Conservation (phyloP, 2,113 vertebrate genomes). For the Archilochus colubris region DNA sequence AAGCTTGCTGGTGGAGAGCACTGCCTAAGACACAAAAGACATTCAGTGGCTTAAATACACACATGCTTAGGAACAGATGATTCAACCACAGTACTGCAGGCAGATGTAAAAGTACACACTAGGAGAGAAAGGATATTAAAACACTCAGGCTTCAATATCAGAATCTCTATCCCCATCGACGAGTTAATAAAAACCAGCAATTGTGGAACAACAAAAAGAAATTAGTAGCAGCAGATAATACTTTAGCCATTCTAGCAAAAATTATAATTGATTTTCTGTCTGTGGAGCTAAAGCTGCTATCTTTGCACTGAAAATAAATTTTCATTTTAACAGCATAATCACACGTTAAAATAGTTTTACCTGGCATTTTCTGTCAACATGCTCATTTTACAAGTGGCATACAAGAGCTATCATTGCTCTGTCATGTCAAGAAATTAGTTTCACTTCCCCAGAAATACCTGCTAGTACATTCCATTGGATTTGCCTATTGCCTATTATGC, state of each 20-base stretch:
- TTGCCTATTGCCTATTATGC: background rate
- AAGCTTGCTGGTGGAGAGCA: background rate
- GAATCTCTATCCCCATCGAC: background rate
- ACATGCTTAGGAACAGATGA: background rate
- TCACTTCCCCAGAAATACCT: background rate
- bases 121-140: background rate
- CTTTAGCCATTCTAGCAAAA: conserved; percentile 55
- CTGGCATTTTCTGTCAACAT: conserved; percentile 21
- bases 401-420: background rate
- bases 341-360: background rate
- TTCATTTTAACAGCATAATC: conserved; percentile 29
- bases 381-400: background rate
- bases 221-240: conserved; percentile 45
- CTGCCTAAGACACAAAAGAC: background rate
- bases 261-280: conserved; percentile 70
- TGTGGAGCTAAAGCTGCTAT: conserved; percentile 27
- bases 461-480: background rate
- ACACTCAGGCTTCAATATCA: background rate
- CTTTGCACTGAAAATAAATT: conserved; percentile 40
- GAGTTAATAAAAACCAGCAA: conserved; percentile 21
- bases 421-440: background rate
- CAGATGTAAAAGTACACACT: background rate
- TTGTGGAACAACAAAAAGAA: conserved; percentile 34
- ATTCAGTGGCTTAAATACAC: background rate
- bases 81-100: background rate